Evolutionary conservation across 2,888 invertebrate species (phyloP).

Genomic region (Strigamia transsilvanica): DNA sequence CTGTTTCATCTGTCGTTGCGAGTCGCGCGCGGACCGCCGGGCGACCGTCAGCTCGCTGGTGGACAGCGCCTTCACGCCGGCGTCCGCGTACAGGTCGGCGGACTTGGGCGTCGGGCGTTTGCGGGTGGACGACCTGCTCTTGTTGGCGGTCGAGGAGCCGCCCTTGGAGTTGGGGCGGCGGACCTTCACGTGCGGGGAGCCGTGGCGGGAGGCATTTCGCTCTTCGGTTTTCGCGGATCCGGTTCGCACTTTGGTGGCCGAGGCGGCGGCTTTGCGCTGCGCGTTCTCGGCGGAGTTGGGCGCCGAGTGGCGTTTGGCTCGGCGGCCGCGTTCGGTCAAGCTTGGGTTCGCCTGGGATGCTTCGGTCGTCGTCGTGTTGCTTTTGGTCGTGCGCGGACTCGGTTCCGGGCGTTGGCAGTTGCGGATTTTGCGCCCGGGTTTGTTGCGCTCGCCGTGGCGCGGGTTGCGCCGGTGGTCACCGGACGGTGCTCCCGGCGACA

Average conservation of each 20-base stretch:
- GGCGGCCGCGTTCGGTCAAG: neutral
- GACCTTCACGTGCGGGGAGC: neutral
- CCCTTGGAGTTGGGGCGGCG: neutral
- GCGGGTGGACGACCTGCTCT: neutral
- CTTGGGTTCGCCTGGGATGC: neutral
- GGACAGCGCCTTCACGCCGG: neutral
- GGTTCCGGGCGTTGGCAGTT: neutral
- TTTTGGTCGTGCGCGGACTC: neutral
- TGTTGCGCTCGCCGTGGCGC: neutral
- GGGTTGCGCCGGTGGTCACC: neutral
- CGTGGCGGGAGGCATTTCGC: neutral
- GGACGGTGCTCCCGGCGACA: neutral
- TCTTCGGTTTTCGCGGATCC: neutral
- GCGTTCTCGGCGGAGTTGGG: neutral
- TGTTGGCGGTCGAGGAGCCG: neutral
- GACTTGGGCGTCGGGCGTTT: neutral
- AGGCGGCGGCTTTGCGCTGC: neutral
- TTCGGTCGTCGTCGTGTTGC: neutral
- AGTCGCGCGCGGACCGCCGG: neutral
- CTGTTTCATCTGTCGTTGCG: conserved; percentile 3
- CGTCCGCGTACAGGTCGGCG: neutral
- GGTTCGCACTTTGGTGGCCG: neutral
- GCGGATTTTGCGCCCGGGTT: neutral
- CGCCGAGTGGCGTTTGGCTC: neutral
- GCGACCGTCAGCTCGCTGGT: neutral